Conservation (phyloP, 2,113 vertebrate species). For the Scortum barcoo region DNA sequence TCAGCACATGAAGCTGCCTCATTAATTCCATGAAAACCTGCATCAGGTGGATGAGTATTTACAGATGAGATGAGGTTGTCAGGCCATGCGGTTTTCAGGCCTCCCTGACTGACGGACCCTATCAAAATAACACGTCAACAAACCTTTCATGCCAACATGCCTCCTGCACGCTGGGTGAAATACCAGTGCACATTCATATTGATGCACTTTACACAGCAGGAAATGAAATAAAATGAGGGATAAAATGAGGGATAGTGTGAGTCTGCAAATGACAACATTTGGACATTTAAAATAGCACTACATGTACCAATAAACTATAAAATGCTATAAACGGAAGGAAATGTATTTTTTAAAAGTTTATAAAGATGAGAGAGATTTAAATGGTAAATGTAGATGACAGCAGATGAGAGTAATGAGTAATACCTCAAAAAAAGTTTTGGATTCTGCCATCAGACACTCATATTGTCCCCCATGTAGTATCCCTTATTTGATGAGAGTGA, state of each 20-base stretch:
- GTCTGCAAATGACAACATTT: conserved; percentile 1
- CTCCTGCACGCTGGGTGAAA: conserved; percentile 27
- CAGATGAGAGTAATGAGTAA: not conserved
- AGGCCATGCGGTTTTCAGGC: conserved; percentile 36
- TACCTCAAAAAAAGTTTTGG: too few relatives aligned
- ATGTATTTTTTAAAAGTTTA: not conserved
- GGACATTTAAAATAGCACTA: too few relatives aligned
- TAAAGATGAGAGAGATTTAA: not conserved
- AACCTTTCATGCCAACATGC: conserved; percentile 28
- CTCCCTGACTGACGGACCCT: conserved; percentile 52
- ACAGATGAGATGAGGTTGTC: conserved; percentile 73
- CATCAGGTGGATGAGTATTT: conserved; percentile 82
- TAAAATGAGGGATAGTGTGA: not conserved
- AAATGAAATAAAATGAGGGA: conserved; percentile 34
- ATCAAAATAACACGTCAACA: conserved; percentile 66
- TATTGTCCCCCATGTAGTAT: too few relatives aligned
- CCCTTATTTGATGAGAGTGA: too few relatives aligned
- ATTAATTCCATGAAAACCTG: conserved; percentile 81
- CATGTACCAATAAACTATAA: not conserved
- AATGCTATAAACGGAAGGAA: too few relatives aligned
- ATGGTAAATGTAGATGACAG: not conserved
- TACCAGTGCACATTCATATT: conserved; percentile 46
- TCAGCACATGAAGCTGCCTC: conserved; percentile 77
- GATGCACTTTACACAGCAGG: conserved; percentile 26
- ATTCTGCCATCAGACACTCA: too few relatives aligned